Evolutionary conservation across 2,888 invertebrate species (phyloP).

Genomic region (Rhorus exstirpatorius): DNA sequence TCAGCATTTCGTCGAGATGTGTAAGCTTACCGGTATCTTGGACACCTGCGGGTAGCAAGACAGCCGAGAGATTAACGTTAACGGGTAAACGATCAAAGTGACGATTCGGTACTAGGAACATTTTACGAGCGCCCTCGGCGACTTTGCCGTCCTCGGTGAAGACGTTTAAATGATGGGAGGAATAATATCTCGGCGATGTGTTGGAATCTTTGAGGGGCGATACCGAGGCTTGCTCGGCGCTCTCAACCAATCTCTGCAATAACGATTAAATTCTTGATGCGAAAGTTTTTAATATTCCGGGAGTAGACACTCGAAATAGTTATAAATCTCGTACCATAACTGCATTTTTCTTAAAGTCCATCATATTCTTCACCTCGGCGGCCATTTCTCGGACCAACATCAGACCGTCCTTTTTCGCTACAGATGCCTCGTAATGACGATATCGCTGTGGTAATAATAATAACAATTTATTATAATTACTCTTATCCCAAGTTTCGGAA

Average conservation of each 20-base stretch:
- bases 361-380: constrained; percentile 96
- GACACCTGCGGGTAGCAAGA: constrained; percentile 94
- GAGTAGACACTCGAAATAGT: background rate
- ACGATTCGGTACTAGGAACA: constrained; percentile 91
- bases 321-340: constrained; percentile 91
- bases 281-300: background rate
- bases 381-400: constrained; percentile 95
- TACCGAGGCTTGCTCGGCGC: constrained; percentile 95
- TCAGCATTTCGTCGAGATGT: background rate
- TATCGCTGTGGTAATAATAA: constrained; percentile 89
- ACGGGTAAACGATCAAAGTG: constrained; percentile 96
- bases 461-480: background rate
- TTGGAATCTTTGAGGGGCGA: constrained; percentile 88
- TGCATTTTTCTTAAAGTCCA: constrained; percentile 96
- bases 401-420: constrained; percentile 94
- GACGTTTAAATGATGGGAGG: constrained; percentile 93
- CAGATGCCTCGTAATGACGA: constrained; percentile 92
- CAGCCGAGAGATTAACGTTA: constrained; percentile 94
- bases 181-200: constrained; percentile 90
- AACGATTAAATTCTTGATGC: background rate
- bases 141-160: constrained; percentile 92
- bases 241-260: constrained; percentile 95
- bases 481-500: background rate
- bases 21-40: constrained; percentile 89
- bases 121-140: constrained; percentile 90